A percentile compares a stretch with the other conserved stretches of the same genome.
Evolutionary conservation across 2,113 vertebrate species (phyloP).

Genomic region (Dicaeum eximium): DNA sequence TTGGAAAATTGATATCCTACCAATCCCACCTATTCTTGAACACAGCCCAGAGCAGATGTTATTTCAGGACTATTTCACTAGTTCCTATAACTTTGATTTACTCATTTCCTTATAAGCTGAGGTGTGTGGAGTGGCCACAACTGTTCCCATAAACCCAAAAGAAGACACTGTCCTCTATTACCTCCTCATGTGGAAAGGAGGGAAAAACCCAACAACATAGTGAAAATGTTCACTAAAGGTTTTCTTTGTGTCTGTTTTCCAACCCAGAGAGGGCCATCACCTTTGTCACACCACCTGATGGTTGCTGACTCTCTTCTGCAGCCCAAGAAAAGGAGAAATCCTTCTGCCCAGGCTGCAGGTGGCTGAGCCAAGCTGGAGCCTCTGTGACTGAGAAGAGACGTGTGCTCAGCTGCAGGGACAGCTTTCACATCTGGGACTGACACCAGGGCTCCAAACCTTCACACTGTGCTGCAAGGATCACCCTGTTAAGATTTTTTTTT

Average conservation of each 20-base stretch:
- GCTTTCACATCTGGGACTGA: not conserved
- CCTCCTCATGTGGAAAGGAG: not conserved
- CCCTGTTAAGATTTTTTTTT: not conserved
- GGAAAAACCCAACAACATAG: not conserved
- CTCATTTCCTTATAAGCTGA: not conserved
- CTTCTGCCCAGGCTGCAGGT: not conserved
- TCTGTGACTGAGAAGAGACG: rapidly evolving
- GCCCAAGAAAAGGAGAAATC: not conserved
- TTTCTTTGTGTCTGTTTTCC: not conserved
- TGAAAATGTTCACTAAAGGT: not conserved
- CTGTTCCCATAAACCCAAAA: not conserved
- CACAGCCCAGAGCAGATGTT: not conserved
- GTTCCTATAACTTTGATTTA: not conserved
- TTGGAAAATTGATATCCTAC: not conserved
- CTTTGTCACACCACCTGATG: not conserved
- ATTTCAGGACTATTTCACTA: not conserved
- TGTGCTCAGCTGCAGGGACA: not conserved
- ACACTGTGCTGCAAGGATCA: rapidly evolving
- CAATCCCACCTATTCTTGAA: not conserved
- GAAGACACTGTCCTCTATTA: not conserved
- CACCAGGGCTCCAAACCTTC: not conserved
- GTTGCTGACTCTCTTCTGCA: not conserved
- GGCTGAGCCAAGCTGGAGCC: not conserved
- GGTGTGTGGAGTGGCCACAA: not conserved
- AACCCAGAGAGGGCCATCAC: not conserved